Evolutionary conservation across 2,113 vertebrate species (phyloP).

Genomic region (Eretmochelys imbricata): DNA sequence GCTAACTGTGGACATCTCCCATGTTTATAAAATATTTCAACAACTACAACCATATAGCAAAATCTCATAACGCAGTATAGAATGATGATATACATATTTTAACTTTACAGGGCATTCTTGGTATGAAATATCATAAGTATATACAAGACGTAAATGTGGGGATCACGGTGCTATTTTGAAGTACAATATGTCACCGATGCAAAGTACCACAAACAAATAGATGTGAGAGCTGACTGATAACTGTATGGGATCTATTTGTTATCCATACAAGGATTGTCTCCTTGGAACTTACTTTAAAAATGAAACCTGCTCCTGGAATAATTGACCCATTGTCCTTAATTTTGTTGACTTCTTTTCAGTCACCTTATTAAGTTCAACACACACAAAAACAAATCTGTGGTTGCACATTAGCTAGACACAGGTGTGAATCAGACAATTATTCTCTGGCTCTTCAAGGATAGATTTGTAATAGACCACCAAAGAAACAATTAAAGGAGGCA

Average conservation of each 20-base stretch:
- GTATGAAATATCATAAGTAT: too few relatives aligned
- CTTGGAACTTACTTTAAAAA: accelerated
- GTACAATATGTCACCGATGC: too few relatives aligned
- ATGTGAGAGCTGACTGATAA: accelerated
- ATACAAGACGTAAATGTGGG: too few relatives aligned
- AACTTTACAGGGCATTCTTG: too few relatives aligned
- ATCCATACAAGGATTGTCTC: accelerated
- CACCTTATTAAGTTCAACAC: not conserved
- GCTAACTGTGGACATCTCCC: too few relatives aligned
- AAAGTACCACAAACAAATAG: not conserved
- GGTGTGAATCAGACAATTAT: not conserved
- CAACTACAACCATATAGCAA: too few relatives aligned
- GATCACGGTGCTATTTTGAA: too few relatives aligned
- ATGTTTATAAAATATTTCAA: too few relatives aligned
- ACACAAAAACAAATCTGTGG: not conserved
- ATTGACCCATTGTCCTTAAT: not conserved
- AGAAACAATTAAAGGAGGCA: not conserved
- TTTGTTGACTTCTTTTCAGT: not conserved
- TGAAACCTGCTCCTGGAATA: not conserved
- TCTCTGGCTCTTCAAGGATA: not conserved
- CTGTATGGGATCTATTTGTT: accelerated
- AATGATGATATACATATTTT: too few relatives aligned
- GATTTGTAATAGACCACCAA: not conserved
- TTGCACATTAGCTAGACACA: not conserved
- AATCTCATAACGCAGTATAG: too few relatives aligned